Percentiles rank a stretch among this genome's conserved stretches.
Conservation (phyloP, 1,140 invertebrate species). For the Cataglyphis hispanica region DNA sequence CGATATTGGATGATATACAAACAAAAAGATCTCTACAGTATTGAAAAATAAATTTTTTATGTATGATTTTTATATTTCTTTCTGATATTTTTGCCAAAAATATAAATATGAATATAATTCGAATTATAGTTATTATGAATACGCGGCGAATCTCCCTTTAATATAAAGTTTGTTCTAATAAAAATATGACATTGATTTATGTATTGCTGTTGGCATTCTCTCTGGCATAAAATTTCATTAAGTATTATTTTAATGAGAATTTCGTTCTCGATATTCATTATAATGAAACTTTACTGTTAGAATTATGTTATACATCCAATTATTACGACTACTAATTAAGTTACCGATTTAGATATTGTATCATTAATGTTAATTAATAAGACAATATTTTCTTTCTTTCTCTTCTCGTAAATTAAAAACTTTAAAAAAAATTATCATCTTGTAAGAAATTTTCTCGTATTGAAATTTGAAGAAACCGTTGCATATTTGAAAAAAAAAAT, state of each 20-base stretch:
- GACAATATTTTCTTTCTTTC: too few species aligned
- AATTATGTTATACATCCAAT: background rate
- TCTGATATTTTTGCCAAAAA: background rate
- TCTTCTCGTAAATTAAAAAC: background rate
- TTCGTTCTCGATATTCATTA: constrained; percentile 18
- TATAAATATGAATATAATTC: constrained; percentile 28
- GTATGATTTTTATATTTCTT: background rate
- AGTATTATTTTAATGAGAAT: constrained; percentile 20
- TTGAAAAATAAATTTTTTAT: constrained; percentile 85
- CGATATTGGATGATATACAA: constrained; percentile 98
- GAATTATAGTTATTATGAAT: background rate
- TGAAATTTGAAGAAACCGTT: background rate
- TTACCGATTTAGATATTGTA: background rate
- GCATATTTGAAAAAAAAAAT: background rate
- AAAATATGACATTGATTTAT: constrained; percentile 17
- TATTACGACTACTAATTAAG: constrained; percentile 14
- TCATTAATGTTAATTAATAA: background rate
- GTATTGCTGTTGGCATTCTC: background rate
- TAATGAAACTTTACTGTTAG: constrained; percentile 34
- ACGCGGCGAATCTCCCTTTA: background rate
- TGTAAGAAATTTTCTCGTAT: background rate
- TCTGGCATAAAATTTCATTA: constrained; percentile 2
- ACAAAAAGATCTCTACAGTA: constrained; percentile 99
- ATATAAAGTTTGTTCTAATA: background rate
- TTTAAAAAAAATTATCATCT: background rate